Evolutionary conservation across 2,113 vertebrate genomes (phyloP).

Genomic region (Epinephelus moara): DNA sequence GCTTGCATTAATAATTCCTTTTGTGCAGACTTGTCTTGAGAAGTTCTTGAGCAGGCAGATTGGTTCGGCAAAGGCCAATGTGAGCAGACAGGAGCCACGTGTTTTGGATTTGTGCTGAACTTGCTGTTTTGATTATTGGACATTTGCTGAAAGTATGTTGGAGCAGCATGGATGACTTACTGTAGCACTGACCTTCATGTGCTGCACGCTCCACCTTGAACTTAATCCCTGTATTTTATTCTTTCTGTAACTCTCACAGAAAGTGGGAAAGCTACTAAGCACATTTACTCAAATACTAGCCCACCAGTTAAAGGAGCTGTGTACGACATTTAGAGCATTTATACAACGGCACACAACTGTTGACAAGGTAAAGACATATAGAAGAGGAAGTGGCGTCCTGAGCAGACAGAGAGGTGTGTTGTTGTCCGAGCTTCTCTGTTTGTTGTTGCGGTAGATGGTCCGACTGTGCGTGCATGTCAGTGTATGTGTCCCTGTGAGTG

Average conservation of each 20-base stretch:
- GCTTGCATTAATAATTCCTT: constrained; percentile 20
- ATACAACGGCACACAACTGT: no score
- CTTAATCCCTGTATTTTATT: neutral
- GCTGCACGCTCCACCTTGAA: neutral
- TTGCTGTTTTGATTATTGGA: constrained; percentile 24
- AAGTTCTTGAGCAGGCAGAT: neutral
- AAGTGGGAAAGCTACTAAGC: neutral
- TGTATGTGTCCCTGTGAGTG: no score
- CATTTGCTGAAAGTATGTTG: constrained; percentile 10
- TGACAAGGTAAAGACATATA: no score
- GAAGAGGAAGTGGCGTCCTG: no score
- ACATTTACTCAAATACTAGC: neutral
- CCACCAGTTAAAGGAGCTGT: neutral
- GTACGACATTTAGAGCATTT: no score
- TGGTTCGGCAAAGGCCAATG: neutral
- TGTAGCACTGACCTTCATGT: neutral
- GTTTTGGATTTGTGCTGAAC: constrained; percentile 38
- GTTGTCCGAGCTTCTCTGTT: no score
- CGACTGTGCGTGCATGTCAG: no score
- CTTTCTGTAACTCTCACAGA: neutral
- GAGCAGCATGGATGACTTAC: constrained; percentile 18
- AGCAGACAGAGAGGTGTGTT: no score
- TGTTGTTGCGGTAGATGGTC: no score
- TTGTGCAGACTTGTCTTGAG: neutral
- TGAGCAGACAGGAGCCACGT: constrained; percentile 5